Evolutionary conservation across 2,888 invertebrate species (phyloP).

Genomic region (Hesperia comma): DNA sequence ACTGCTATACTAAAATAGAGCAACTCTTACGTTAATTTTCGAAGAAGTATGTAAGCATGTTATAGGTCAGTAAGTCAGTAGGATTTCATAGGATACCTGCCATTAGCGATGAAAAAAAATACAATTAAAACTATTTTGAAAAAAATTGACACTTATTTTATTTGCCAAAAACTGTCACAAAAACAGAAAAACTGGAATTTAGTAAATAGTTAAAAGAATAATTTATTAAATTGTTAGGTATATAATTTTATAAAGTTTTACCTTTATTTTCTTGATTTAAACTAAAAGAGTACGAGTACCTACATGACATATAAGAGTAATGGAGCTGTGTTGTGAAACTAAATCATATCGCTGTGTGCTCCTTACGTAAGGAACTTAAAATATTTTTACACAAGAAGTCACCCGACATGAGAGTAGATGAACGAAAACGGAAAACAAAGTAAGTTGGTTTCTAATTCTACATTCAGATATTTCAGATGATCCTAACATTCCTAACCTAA

Average conservation of each 20-base stretch:
- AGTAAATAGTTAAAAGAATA: background rate
- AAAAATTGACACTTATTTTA: too few relatives aligned
- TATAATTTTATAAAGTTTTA: background rate
- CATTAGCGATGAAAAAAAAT: too few relatives aligned
- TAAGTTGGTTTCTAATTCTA: slow-evolving; percentile 15
- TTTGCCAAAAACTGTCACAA: slow-evolving; percentile 14
- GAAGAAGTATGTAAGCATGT: too few relatives aligned
- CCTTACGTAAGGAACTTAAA: background rate
- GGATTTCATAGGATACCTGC: too few relatives aligned
- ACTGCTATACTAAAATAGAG: too few relatives aligned
- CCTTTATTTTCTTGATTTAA: slow-evolving; percentile 1
- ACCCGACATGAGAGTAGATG: slow-evolving; percentile 17
- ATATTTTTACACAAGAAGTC: background rate
- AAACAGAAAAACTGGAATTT: slow-evolving; percentile 14
- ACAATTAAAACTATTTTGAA: too few relatives aligned
- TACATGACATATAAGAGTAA: background rate
- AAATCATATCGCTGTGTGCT: background rate
- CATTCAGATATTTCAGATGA: too few relatives aligned
- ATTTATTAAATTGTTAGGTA: too few relatives aligned
- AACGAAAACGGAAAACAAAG: slow-evolving; percentile 13
- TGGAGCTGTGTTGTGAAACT: slow-evolving; percentile 5
- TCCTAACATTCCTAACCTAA: too few relatives aligned
- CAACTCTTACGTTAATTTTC: too few relatives aligned
- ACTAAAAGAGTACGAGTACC: background rate
- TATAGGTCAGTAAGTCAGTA: too few relatives aligned